Percentiles rank a stretch among this genome's conserved stretches.
These are phyloP conservation scores for Stylophora pistillata DNA, from an alignment of 64 coral and sea anemone species.

Conservation along the genomic window DNA sequence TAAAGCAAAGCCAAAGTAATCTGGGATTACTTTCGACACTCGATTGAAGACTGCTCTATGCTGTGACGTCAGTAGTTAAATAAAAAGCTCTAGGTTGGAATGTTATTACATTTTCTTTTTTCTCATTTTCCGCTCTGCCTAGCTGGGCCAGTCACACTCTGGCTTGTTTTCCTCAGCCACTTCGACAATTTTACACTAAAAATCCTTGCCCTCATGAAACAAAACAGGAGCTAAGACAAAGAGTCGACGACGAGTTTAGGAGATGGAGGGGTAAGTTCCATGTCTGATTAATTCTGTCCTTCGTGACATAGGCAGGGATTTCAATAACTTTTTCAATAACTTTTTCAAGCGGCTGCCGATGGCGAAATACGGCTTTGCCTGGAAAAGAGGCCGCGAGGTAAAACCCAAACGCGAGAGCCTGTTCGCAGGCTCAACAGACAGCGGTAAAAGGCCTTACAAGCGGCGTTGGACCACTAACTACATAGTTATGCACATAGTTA, in stretches of 20 bases:
- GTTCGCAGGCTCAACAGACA: no score
- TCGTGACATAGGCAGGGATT: not conserved
- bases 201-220: constrained; percentile 72
- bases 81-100: no score
- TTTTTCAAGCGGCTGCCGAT: not conserved
- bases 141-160: constrained; percentile 95
- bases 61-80: no score
- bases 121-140: not conserved
- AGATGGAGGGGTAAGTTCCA: constrained; percentile 79
- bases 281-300: not conserved
- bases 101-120: not conserved
- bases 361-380: no score
- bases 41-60: no score
- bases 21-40: no score
- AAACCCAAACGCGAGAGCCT: no score
- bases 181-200: constrained; percentile 87
- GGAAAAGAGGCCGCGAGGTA: no score
- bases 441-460: no score
- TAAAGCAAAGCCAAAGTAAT: no score
- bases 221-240: constrained; percentile 66
- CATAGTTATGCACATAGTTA: no score
- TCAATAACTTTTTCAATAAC: not conserved
- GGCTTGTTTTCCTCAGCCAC: constrained; percentile 72
- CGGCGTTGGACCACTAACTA: no score
- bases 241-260: constrained; percentile 88